Evolutionary conservation across 2,113 vertebrate genomes (phyloP).

Genomic region (Poecile atricapillus): DNA sequence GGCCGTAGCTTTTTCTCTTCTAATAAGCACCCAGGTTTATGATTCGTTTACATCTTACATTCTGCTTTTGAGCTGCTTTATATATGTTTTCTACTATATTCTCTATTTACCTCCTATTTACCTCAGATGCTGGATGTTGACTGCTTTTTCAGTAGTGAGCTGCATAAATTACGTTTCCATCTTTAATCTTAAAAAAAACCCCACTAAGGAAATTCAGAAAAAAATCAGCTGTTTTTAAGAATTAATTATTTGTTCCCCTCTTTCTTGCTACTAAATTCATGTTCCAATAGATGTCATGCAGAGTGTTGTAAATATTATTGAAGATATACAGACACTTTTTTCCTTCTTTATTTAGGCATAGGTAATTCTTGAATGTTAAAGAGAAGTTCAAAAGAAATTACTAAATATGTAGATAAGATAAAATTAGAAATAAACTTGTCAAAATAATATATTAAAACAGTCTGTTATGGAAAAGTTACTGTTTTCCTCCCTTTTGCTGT

Average conservation of each 20-base stretch:
- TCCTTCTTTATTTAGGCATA: not conserved
- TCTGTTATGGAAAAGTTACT: not conserved
- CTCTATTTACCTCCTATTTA: not conserved
- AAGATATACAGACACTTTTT: not conserved
- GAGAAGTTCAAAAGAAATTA: not conserved
- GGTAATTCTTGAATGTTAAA: not conserved
- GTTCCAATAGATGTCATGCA: not conserved
- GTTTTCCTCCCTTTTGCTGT: not conserved
- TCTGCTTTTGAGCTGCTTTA: not conserved
- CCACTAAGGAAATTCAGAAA: not conserved
- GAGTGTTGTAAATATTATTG: not conserved
- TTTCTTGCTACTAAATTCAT: not conserved
- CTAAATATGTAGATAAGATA: not conserved
- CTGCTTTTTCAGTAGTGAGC: not conserved
- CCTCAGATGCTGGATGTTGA: not conserved
- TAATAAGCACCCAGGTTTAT: not conserved
- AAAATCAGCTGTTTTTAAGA: not conserved
- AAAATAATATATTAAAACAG: not conserved
- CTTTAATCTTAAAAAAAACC: not conserved
- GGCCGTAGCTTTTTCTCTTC: not conserved
- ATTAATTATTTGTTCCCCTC: not conserved
- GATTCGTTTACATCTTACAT: accelerated
- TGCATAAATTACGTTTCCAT: not conserved
- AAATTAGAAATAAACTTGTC: not conserved
- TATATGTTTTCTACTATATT: not conserved